Evolutionary conservation across 2,888 invertebrate genomes (phyloP).

Genomic region (Sialis fuliginosa): DNA sequence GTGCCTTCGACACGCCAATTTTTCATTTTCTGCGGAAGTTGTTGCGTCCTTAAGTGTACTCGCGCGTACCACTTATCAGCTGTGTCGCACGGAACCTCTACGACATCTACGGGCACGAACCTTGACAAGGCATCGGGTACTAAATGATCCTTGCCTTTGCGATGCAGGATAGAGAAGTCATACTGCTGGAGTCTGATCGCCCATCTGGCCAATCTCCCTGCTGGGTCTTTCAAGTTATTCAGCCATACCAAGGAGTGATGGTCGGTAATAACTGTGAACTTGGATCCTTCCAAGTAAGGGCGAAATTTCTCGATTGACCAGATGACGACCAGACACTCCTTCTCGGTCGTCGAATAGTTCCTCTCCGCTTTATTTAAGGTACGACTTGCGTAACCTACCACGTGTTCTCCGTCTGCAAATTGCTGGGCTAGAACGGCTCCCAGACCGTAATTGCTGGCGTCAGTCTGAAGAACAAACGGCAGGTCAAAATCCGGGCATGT

Average conservation of each 20-base stretch:
- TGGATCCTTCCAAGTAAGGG: slow-evolving; percentile 4
- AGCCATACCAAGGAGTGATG: slow-evolving; percentile 11
- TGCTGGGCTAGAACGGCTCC: slow-evolving; percentile 9
- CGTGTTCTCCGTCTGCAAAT: slow-evolving; percentile 6
- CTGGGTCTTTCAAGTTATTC: slow-evolving; percentile 10
- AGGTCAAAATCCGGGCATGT: slow-evolving; percentile 10
- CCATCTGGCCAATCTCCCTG: slow-evolving; percentile 9
- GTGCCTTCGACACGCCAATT: slow-evolving; percentile 6
- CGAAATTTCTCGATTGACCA: slow-evolving; percentile 8
- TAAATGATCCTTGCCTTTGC: slow-evolving; percentile 7
- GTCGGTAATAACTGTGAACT: slow-evolving; percentile 6
- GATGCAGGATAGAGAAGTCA: slow-evolving; percentile 8
- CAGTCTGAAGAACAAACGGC: slow-evolving; percentile 7
- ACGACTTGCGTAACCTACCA: slow-evolving; percentile 9
- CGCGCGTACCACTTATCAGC: slow-evolving; percentile 1
- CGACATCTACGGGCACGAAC: neutral
- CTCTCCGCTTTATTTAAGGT: neutral
- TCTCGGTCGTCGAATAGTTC: neutral
- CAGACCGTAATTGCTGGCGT: slow-evolving; percentile 2
- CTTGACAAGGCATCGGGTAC: slow-evolving; percentile 9
- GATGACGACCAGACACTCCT: slow-evolving; percentile 5
- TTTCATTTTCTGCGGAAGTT: neutral
- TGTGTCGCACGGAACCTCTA: neutral
- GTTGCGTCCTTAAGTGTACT: neutral
- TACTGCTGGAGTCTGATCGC: slow-evolving; percentile 9